Base-by-base conservation (phyloP, 2,113 vertebrate genomes). In the Andinoacara biseriatus region DNA sequence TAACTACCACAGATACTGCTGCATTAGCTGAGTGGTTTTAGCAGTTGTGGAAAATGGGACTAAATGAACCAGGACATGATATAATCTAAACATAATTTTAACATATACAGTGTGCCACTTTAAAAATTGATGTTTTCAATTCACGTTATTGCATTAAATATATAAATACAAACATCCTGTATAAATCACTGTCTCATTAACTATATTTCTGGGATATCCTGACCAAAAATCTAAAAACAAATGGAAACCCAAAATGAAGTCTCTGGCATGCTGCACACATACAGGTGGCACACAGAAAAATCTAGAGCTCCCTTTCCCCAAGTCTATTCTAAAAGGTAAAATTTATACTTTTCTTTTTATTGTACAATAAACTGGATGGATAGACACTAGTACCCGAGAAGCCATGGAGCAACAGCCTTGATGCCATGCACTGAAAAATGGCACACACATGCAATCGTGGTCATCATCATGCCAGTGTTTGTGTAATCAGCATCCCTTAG, bases 401-500 rank as follows among this genome's bases (percentile, higher is more conserved):
- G 52, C 31, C 65, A 22, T 4, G 40, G 43, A 85, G 63, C 22
- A 76, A 72, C 61, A 90, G 77, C 80, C 84, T 84, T n/a, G 58
- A 79, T 56, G 67, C 33, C 87, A 87, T 83, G 85, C 82, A 58
- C 7, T 76, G 43, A 81, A 62, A 49, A 59, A 54, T 52, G 8
- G 33, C 72, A 77, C 29, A 78, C 54, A 79, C 86, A 87, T 90
- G 87, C 88, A 81, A 38, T 67, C 49, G 15, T 75, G 78, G 56
- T 81, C 61, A 78, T 78, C 49, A 78, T 80, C 87, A 87, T 86
- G 84, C 76, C 24, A 69, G 61, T 13, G 20, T 78, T 84, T 91
- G 91, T 92, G 91, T 90, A 93, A 91, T 92, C 90, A 92, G 90
- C 61, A 89, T 31, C 26, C 59, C 33, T 80, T 77, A 81, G 43